A percentile compares a stretch with the other conserved stretches of the same genome.
Evolutionary conservation across 2,888 invertebrate genomes (phyloP).

Genomic region (Epistrophe grossulariae): DNA sequence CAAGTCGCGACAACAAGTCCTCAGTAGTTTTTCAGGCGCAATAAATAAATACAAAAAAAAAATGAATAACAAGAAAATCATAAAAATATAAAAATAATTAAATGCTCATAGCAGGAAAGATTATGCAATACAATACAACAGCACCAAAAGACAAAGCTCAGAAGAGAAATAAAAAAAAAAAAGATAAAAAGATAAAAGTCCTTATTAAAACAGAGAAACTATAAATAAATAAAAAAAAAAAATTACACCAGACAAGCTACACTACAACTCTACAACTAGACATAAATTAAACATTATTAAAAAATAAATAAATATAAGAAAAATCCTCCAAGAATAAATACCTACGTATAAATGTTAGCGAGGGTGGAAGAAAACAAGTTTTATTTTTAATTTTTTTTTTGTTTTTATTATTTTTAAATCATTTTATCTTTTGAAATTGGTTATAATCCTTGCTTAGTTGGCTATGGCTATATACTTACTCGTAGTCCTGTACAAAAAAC

Average conservation of each 20-base stretch:
- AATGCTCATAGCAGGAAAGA: conserved; percentile 43
- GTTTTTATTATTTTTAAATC: conserved; percentile 23
- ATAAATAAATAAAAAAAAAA: conserved; percentile 55
- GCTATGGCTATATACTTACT: conserved; percentile 3
- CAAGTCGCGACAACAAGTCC: conserved; percentile 56
- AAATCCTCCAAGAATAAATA: conserved; percentile 12
- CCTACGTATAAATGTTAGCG: neutral
- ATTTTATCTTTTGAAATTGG: conserved; percentile 41
- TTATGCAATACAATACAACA: conserved; percentile 50
- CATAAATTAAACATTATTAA: conserved; percentile 34
- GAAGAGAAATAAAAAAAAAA: conserved; percentile 4
- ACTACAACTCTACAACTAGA: conserved; percentile 22
- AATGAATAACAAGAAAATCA: conserved; percentile 54
- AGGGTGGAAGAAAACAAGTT: conserved; percentile 2
- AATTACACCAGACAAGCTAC: conserved; percentile 71
- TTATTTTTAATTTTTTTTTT: neutral
- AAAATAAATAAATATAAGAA: conserved; percentile 33
- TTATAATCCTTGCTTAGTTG: conserved; percentile 61
- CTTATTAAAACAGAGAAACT: conserved; percentile 59
- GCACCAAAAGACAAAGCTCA: conserved; percentile 38
- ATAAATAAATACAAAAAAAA: conserved; percentile 46
- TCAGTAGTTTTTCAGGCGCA: conserved; percentile 1
- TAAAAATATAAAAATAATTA: neutral
- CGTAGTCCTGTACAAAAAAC: conserved; percentile 18
- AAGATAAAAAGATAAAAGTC: conserved; percentile 16